Conservation (phyloP, 2,113 vertebrate species). For the Pampusana beccarii region DNA sequence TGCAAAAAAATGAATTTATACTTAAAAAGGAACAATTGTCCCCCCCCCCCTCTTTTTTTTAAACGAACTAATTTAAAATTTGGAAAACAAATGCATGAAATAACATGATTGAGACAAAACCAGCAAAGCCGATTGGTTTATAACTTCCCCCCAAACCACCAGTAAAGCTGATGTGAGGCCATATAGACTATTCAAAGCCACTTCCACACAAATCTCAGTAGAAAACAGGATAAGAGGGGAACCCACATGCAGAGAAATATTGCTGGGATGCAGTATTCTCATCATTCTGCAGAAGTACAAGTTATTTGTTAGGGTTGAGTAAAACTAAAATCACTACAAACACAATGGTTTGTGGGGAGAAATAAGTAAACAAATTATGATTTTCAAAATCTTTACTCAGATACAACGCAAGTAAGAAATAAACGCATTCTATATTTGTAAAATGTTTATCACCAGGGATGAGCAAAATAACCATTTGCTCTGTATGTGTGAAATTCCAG, state of each 20-base stretch:
- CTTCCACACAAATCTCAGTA: background rate
- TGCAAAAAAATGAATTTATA: background rate
- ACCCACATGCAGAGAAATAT: background rate
- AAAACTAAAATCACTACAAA: background rate
- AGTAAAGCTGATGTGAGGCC: background rate
- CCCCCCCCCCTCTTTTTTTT: background rate
- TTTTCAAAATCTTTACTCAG: background rate
- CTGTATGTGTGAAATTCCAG: background rate
- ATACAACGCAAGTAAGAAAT: background rate
- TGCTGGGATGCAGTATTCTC: background rate
- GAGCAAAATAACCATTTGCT: background rate
- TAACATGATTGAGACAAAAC: background rate
- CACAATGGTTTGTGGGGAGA: background rate
- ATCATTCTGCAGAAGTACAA: background rate
- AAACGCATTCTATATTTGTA: background rate
- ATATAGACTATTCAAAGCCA: background rate
- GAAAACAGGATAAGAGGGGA: background rate
- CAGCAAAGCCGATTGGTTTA: background rate
- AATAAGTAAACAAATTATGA: background rate
- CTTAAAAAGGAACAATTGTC: background rate
- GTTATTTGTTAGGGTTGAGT: background rate
- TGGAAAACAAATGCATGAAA: background rate
- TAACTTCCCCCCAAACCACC: background rate
- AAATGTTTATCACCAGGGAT: background rate
- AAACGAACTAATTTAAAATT: background rate